phyloP scores from a whole-genome alignment of 2,888 invertebrate species.

The Scaptomyza tumidula region DNA sequence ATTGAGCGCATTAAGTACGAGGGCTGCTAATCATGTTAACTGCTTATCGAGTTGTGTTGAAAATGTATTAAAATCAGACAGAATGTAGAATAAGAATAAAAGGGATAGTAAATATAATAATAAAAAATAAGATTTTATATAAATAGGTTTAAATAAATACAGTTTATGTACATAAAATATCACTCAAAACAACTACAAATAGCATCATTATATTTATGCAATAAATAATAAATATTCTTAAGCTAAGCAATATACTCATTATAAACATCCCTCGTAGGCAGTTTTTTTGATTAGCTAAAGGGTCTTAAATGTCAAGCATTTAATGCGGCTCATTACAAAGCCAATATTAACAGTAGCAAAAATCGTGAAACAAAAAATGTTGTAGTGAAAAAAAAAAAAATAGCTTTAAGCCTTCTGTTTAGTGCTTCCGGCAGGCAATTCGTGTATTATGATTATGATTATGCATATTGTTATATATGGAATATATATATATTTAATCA shows the following conservation, averaged over 20 bases:
- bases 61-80: no score
- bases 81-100: no score
- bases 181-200: no score
- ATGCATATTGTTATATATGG: conserved; percentile 53
- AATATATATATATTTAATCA: conserved; percentile 48
- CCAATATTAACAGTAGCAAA: conserved; percentile 8
- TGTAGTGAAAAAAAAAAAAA: conserved; percentile 3
- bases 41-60: no score
- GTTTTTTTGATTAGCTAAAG: conserved; percentile 18
- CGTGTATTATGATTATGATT: conserved; percentile 61
- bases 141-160: no score
- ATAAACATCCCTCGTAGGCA: conserved; percentile 28
- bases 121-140: no score
- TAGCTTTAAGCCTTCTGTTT: conserved; percentile 48
- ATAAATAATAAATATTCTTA: no score
- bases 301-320: conserved; percentile 52
- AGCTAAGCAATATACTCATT: no score
- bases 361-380: conserved; percentile 22
- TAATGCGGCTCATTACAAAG: conserved; percentile 31
- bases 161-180: no score
- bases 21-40: conserved; percentile 26
- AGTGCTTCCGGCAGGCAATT: conserved; percentile 66
- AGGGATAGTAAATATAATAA: no score
- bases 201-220: no score
- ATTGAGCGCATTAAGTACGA: conserved; percentile 58